Conservation (phyloP, 2,113 vertebrate genomes). For the Lepus europaeus region DNA sequence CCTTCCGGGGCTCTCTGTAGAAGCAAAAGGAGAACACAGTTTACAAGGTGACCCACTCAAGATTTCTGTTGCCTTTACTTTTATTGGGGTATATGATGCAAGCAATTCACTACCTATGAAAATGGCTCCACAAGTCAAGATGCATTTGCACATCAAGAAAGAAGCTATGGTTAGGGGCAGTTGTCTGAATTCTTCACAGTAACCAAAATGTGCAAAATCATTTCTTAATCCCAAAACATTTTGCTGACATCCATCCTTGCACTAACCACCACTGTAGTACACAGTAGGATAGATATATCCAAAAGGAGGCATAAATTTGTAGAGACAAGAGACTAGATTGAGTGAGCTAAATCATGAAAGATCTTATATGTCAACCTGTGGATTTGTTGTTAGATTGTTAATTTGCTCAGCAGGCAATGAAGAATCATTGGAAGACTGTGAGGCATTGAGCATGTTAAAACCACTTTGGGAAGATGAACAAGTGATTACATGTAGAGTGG, state of each 20-base stretch:
- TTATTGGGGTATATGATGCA: not conserved
- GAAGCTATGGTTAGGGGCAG: not conserved
- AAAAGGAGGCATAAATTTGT: not conserved
- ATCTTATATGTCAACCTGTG: not conserved
- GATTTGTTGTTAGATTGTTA: not conserved
- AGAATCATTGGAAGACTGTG: not conserved
- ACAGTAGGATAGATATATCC: not conserved
- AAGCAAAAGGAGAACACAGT: constrained; percentile 85
- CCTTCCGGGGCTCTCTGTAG: constrained; percentile 96
- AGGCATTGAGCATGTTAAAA: not conserved
- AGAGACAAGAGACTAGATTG: not conserved
- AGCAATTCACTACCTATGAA: not conserved
- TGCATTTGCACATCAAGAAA: not conserved
- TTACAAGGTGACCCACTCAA: not conserved
- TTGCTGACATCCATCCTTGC: not conserved
- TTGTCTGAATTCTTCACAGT: not conserved
- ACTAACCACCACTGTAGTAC: not conserved
- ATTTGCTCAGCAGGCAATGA: not conserved
- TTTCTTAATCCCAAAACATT: constrained; percentile 33
- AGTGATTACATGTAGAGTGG: not conserved
- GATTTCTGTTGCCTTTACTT: not conserved
- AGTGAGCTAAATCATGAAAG: not conserved
- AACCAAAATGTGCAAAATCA: not conserved
- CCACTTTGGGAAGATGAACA: constrained; percentile 13
- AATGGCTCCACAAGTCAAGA: not conserved